Evolutionary conservation across 2,888 invertebrate genomes (phyloP), one percentile per base, ranked within the genome.

Genomic region (Endomychus coccineus): DNA sequence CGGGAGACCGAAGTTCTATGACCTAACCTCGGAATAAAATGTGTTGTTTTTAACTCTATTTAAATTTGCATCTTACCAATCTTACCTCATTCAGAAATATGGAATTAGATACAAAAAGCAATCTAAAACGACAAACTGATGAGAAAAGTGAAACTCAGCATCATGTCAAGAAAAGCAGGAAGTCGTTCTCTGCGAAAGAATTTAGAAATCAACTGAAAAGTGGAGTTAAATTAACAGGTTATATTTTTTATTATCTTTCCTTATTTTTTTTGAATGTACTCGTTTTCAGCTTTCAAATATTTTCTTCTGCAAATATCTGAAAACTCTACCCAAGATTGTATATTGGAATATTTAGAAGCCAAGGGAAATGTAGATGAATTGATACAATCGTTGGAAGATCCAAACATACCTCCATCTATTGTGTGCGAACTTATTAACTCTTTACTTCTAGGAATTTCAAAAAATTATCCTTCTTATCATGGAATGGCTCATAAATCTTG

Each of bases 361-460:
- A 82, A 82, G 2, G 85, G 85, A 2, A 80, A 73, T 52, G 76
- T 80, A 1, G 68, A 80, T 30, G 84, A 86, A 63, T 68, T 86
- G 32, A 67, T 82, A 1, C 72, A 76, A 32, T 71, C 79, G 23
- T 65, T 85, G 9, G 76, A 77, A 40, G 70, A 76, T 1, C 76
- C 76, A 15, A 75, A 77, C 49, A 57, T 78, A 0, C 64, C 74
- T 3, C 68, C 77, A 0, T 68, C 73, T 22, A 70, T 75, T 7
- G 70, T 80, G 0, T 79, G 84, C 45, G 71, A 80, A 42, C 68
- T 81, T 1, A 68, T 82, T 45, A 76, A 80, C 36, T 64, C 78
- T 15, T 70, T 84, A 19, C 68, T 85, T 30, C 67, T 83, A 42
- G 79, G 79, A 56, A 78, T 84, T 17, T 70, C 78, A 27, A 70